phyloP scores from a whole-genome alignment of 2,888 invertebrate genomes.

The Coelopa pilipes region DNA sequence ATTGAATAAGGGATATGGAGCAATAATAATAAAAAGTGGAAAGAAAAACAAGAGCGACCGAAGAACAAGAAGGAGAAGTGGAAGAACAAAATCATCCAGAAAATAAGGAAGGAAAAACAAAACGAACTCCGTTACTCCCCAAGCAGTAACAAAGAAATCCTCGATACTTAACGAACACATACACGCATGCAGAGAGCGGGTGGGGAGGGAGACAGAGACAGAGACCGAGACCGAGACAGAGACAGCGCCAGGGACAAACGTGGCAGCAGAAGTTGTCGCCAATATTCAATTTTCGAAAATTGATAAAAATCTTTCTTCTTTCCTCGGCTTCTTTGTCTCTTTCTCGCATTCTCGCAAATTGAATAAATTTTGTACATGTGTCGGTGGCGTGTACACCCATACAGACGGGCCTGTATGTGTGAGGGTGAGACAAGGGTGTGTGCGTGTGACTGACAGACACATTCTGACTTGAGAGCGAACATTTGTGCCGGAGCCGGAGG shows the following conservation, averaged over 20 bases:
- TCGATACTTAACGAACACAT: slow-evolving; percentile 4
- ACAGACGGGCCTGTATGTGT: too few species aligned
- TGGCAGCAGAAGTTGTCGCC: too few species aligned
- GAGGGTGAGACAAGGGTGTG: too few species aligned
- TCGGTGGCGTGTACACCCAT: too few species aligned
- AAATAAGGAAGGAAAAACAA: neutral
- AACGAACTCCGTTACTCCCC: slow-evolving; percentile 9
- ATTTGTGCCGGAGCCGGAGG: too few species aligned
- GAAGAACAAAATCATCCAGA: neutral
- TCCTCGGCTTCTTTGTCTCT: neutral
- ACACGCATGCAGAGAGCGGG: slow-evolving; percentile 40
- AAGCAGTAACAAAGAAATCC: slow-evolving; percentile 11
- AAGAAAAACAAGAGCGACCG: neutral
- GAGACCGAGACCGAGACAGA: slow-evolving; percentile 39
- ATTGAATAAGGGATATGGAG: slow-evolving; percentile 40
- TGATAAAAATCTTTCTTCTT: slow-evolving; percentile 48
- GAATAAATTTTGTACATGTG: slow-evolving; percentile 15
- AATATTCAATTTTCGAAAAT: slow-evolving; percentile 58
- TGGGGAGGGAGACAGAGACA: neutral
- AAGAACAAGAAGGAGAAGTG: slow-evolving; percentile 6
- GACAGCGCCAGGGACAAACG: too few species aligned
- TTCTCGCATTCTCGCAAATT: neutral
- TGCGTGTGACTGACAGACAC: too few species aligned
- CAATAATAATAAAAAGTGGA: slow-evolving; percentile 10
- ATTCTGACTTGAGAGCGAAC: too few species aligned